Base-by-base conservation (phyloP, 1,140 invertebrate species). In the Calliopsis andreniformis region DNA sequence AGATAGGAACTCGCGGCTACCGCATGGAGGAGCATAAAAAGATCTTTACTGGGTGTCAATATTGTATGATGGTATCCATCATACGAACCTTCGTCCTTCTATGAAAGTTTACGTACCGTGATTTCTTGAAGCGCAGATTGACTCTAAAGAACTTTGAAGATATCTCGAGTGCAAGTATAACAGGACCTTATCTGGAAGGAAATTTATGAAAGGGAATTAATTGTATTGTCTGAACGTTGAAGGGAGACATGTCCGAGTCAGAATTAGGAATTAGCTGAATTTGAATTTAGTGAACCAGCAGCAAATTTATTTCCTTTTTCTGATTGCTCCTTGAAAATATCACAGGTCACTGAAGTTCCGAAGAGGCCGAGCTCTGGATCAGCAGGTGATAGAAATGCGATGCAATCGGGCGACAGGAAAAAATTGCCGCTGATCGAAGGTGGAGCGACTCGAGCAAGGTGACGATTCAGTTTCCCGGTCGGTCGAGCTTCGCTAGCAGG, bases 381-480 rank as follows among this genome's bases (percentile, higher is more conserved):
- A 32, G 7, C 39, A 62, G 43, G 49, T 62, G 42, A 49, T 49
- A 3, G 68, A 35, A 71, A 39, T 47, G 14, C 18, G 59, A 20
- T 30, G 25, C 47, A 42, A 49, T 64, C 47, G 47, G 14, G 4
- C 10, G 30, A 28, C n/a, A 7, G 0, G 20, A 28, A 71, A 39
- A 71, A 71, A 71, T 71, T 30, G 45, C 8, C 1, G 30, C 10
- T 28, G 55, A 59, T 61, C 55, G 39, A 47, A 35, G 7, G 30
- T 1, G 28, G 16, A 28, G 0, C 23, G 18, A 10, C 35, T 32
- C 2, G 14, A 10, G 25, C 42, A 18, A 14, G 53, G 53, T 28
- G 68, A 25, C 45, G 69, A 63, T 49, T 30, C 20, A 63, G 58
- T 51, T 63, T 39, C 30, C 53, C 43, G 20, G 56, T 49, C 30